A percentile compares a stretch with the other conserved stretches of the same genome.
Evolutionary conservation across 2,113 vertebrate species (phyloP).

Genomic region (Protobothrops mucrosquamatus): DNA sequence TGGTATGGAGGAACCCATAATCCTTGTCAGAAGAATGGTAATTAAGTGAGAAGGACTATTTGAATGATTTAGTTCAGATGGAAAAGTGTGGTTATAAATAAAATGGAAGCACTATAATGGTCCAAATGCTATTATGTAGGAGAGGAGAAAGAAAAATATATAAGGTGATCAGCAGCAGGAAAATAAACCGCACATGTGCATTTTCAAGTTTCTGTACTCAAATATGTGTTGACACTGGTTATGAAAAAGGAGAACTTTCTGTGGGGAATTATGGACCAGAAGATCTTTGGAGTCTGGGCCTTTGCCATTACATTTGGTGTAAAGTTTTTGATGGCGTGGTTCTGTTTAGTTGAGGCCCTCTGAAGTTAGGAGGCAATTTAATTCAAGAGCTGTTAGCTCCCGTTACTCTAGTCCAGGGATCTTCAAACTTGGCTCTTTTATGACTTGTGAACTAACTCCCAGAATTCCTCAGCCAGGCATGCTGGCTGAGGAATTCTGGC

Average conservation of each 20-base stretch:
- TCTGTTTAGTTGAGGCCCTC: slow-evolving; percentile 47
- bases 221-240: slow-evolving; percentile 54
- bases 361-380: slow-evolving; percentile 39
- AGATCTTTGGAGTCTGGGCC: slow-evolving; percentile 33
- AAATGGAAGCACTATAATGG: slow-evolving; percentile 30
- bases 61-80: slow-evolving; percentile 22
- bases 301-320: slow-evolving; percentile 11
- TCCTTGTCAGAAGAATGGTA: slow-evolving; percentile 52
- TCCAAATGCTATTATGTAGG: slow-evolving; percentile 23
- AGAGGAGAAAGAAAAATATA: slow-evolving; percentile 23
- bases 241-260: slow-evolving; percentile 44
- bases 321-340: neutral
- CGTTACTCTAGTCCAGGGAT: slow-evolving; percentile 33
- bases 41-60: slow-evolving; percentile 47
- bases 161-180: slow-evolving; percentile 37
- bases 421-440: no score
- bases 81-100: slow-evolving; percentile 25
- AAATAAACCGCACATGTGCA: slow-evolving; percentile 39
- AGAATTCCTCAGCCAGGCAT: no score
- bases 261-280: slow-evolving; percentile 47
- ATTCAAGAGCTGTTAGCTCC: slow-evolving; percentile 52
- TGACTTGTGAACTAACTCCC: no score
- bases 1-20: slow-evolving; percentile 50
- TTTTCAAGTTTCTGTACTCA: slow-evolving; percentile 53
- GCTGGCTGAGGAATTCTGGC: no score